A percentile compares a stretch with the other conserved stretches of the same genome.
Conservation (phyloP, 2,888 invertebrate species). For the Cephonodes hylas region DNA sequence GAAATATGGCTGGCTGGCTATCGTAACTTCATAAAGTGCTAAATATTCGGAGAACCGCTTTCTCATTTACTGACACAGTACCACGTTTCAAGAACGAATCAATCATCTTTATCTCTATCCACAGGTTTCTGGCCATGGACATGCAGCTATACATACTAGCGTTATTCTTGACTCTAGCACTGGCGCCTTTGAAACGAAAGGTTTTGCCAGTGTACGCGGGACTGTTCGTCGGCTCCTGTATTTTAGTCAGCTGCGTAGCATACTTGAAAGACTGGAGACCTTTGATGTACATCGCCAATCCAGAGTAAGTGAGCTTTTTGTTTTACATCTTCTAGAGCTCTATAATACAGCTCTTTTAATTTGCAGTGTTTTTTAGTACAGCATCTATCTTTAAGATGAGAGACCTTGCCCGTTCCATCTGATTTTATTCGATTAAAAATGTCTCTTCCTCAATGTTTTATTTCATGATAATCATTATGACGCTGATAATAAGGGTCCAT, state of each 20-base stretch:
- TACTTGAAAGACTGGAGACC: conserved; percentile 20
- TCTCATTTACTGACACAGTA: no score
- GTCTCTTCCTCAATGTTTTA: no score
- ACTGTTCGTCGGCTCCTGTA: conserved; percentile 13
- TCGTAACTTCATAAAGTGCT: no score
- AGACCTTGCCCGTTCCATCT: no score
- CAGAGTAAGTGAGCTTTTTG: conserved; percentile 23
- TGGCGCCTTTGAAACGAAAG: conserved; percentile 6
- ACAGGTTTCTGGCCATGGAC: conserved; percentile 24
- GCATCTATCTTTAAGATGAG: neutral
- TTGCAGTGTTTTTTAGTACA: neutral
- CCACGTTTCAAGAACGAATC: no score
- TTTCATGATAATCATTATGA: no score
- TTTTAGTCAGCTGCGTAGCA: conserved; percentile 12
- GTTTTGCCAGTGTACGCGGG: conserved; percentile 1
- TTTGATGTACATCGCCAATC: conserved; percentile 15
- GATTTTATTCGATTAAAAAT: no score
- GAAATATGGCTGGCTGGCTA: no score
- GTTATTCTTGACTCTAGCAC: conserved; percentile 14
- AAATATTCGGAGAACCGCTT: no score
- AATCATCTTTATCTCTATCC: no score
- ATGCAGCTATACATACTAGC: conserved; percentile 22
- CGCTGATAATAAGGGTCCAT: no score
- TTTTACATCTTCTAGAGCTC: neutral
- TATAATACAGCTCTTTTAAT: no score